Evolutionary conservation across 92 coral and sea anemone species (phyloP).

Genomic region (Phenganax subtilis): DNA sequence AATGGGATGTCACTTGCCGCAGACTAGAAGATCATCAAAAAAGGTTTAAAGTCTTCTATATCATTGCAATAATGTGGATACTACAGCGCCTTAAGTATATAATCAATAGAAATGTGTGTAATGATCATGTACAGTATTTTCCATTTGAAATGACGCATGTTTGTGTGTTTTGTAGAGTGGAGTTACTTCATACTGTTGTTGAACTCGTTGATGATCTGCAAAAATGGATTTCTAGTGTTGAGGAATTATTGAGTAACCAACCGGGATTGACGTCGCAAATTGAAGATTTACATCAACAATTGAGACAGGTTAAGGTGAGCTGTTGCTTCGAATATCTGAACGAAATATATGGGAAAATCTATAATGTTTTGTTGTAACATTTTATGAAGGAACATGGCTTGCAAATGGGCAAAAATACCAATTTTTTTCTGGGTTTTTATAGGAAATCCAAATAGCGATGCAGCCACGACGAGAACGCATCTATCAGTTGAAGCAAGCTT

Average conservation of each 20-base stretch:
- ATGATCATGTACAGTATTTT: too few relatives aligned
- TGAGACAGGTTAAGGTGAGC: slow-evolving; percentile 56
- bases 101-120: too few relatives aligned
- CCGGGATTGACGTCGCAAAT: slow-evolving; percentile 78
- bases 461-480: slow-evolving; percentile 65
- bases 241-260: slow-evolving; percentile 70
- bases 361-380: too few relatives aligned
- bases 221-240: slow-evolving; percentile 78
- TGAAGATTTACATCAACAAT: slow-evolving; percentile 71
- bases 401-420: too few relatives aligned
- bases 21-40: slow-evolving; percentile 58
- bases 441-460: slow-evolving; percentile 70
- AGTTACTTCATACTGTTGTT: slow-evolving; percentile 67
- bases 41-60: slow-evolving; percentile 51
- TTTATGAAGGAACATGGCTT: too few relatives aligned
- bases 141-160: too few relatives aligned
- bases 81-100: too few relatives aligned
- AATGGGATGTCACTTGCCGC: slow-evolving; percentile 59
- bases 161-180: slow-evolving; percentile 50
- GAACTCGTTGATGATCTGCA: slow-evolving; percentile 61
- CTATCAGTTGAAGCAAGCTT: slow-evolving; percentile 58
- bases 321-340: too few relatives aligned
- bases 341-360: too few relatives aligned
- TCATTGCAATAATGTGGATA: background rate
- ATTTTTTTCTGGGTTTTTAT: background rate